Evolutionary conservation across 2,797 vertebrate genomes (phyloP), one percentile per base, ranked within the genome.

Genomic region (Psittacula echo): DNA sequence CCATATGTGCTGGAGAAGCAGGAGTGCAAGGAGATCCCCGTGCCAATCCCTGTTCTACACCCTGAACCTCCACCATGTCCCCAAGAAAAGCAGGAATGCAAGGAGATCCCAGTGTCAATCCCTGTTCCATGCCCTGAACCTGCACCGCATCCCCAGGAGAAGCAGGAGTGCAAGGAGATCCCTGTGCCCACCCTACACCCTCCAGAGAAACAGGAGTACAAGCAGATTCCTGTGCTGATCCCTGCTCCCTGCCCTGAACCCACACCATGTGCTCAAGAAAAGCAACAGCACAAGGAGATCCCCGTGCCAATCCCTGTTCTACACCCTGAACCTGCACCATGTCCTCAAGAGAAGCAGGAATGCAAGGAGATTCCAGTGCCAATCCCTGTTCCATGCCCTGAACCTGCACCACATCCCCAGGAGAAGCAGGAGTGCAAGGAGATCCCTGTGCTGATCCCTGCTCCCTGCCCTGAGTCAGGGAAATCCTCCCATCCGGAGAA

Each of bases 231-330:
- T 0, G 19, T 41, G 27, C 34, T 50, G 0, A 3, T n/a, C n/a
- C 67, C 79, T 5, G 6, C 6, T 13, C 34, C 47, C 0, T 11
- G 10, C 20, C 56, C 87, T 20, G 79, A 76, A 22, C 74, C 74
- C 7, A 16, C 14, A 14, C 19, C 17, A 8, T 32, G 85, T 19
- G 13, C 58, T 30, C 85, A 58, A 53, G 75, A 90, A 58, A 39
- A 56, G 47, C 75, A 87, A 27, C 27, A 89, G 39, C 44, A 71
- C 86, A 54, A 92, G 54, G 81, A 94, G 27, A 47, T 13, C 21
- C 85, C 85, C 1, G 39, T 42, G 8, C 11, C 50, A 4, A 2
- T 14, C 9, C 65, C 71, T 6, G 32, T 42, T 18, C 7, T 39
- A 11, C 44, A 23, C 44, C 24, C 45, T 0, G 80, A 90, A 6